Evolutionary conservation across 92 coral and sea anemone species (phyloP), one percentile per base, ranked within the genome.

Genomic region (Zoanthus sociatus): DNA sequence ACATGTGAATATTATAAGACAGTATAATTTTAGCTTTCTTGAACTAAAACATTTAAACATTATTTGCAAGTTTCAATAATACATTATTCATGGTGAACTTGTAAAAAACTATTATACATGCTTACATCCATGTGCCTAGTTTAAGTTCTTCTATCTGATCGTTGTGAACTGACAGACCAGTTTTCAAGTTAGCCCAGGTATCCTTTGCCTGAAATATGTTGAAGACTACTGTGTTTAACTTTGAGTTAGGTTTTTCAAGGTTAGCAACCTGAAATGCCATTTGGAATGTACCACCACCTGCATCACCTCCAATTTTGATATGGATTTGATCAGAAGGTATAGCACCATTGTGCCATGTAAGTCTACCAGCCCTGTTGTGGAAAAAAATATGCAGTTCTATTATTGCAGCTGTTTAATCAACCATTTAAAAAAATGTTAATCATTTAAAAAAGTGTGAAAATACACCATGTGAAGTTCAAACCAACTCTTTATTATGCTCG

Each of bases 221-320:
- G 50, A 77, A 77, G 12, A 55, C 82, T 30, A 77, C 60, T 32
- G 82, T 54, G 26, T 77, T 77, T 21, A 51, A 77, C 21, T 77
- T 77, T 30, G 69, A 77, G 15, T 55, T 77, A 13, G 82, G 82
- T 37, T 77, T 77, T 14, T 77, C 82, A 54, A 77, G 69, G 82
- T 77, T 77, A 51, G 78, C 78, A 46, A 74, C 78, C 58, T 74
- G 78, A 54, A 76, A 53, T 48, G 81, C 81, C 63, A 51, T 76
- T 67, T 76, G 54, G 44, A 76, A 76, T 67, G 61, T 48, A 48
- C 81, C 81, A 50, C 68, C 81, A 26, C 67, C 81, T 45, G 81
- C 81, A 76, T 76, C 81, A 76, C 68, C 81, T 20, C 81, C 81
- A 76, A 76, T 51, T 51, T 76, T 76, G 8, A 51, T 51, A 6